phyloP scores from a whole-genome alignment of 2,797 vertebrate species.

The Enteromius paludinosus region DNA sequence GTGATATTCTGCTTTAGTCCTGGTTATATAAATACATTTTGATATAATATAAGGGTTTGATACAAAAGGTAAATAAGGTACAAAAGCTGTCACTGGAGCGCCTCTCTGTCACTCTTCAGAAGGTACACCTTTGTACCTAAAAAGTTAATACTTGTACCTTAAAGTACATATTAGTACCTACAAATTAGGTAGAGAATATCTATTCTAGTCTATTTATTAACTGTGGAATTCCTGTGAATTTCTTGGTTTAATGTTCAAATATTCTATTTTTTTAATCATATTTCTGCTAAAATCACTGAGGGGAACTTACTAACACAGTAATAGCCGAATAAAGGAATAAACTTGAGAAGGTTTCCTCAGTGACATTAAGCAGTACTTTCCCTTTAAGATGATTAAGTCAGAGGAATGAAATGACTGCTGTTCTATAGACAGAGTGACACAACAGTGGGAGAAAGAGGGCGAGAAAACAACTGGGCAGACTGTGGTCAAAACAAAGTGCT shows the following conservation, averaged over 20 bases:
- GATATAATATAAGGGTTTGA: not conserved
- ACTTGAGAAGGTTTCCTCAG: conserved; percentile 27
- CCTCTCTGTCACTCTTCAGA: not conserved
- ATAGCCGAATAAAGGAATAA: conserved; percentile 19
- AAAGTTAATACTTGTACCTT: no score
- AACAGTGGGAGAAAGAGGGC: conserved; percentile 50
- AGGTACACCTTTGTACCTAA: not conserved
- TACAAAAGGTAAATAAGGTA: not conserved
- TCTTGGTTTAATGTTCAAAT: not conserved
- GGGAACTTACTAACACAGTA: not conserved
- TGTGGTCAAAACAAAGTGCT: conserved; percentile 50
- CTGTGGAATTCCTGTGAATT: not conserved
- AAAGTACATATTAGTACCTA: not conserved
- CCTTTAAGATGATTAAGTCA: conserved; percentile 73
- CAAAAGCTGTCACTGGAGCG: not conserved
- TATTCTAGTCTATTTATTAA: no score
- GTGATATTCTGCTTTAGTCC: not conserved
- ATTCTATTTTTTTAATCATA: not conserved
- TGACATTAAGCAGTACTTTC: conserved; percentile 49
- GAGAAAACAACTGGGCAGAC: conserved; percentile 38
- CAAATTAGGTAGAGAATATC: not conserved
- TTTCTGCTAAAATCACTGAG: not conserved
- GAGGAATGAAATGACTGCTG: conserved; percentile 63
- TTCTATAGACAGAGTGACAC: conserved; percentile 63
- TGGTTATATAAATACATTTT: not conserved